phyloP scores from a whole-genome alignment of 2,797 vertebrate species.

The Labroides dimidiatus region DNA sequence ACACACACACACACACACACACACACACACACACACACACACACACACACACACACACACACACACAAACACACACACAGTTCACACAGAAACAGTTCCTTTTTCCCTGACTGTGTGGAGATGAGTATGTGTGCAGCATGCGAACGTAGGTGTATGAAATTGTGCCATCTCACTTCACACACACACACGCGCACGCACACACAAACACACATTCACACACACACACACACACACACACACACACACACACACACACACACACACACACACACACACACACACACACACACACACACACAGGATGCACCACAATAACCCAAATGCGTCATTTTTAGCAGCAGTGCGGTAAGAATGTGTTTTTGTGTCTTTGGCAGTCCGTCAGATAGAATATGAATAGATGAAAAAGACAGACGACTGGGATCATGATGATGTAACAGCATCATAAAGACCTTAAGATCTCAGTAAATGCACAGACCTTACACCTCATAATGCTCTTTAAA shows the following conservation, averaged over 20 bases:
- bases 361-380: conserved; percentile 39
- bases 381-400: conserved; percentile 19
- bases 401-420: conserved; percentile 20
- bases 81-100: conserved; percentile 16
- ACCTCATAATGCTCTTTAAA: conserved; percentile 2
- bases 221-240: conserved; percentile 25
- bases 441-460: conserved; percentile 1
- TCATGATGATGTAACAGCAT: conserved; percentile 16
- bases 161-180: conserved; percentile 20
- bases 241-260: conserved; percentile 26
- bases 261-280: conserved; percentile 29
- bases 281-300: conserved; percentile 30
- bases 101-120: conserved; percentile 14
- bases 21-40: conserved; percentile 9
- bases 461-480: background rate
- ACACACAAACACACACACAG: conserved; percentile 1
- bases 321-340: conserved; percentile 42
- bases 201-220: too few species aligned
- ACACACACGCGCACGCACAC: too few species aligned
- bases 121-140: conserved; percentile 25
- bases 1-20: background rate
- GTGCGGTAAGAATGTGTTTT: conserved; percentile 25
- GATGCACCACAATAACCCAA: conserved; percentile 54
- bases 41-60: conserved; percentile 7
- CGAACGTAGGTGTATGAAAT: conserved; percentile 34